Percentiles rank a stretch among this genome's conserved stretches.
These are phyloP conservation scores for Trachymyrmex septentrionalis DNA, from an alignment of 1,140 invertebrate species.

Conservation along the genomic window DNA sequence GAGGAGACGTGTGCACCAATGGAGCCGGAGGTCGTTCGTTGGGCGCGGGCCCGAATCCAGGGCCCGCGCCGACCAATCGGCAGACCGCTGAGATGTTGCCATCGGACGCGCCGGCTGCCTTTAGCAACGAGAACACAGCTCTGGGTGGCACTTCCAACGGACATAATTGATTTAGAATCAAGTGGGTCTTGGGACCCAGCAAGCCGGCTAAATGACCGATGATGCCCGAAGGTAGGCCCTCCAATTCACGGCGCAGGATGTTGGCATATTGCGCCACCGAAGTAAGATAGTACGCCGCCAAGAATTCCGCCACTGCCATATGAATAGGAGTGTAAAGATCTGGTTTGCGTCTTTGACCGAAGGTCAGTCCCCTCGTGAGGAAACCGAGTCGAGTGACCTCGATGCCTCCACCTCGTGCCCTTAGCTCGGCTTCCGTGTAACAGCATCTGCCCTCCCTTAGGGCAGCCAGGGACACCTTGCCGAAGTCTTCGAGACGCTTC, in stretches of 20 bases:
- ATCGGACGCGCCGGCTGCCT: conserved; percentile 86
- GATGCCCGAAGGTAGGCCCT: conserved; percentile 85
- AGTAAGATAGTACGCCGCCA: conserved; percentile 87
- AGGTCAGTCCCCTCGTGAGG: conserved; percentile 82
- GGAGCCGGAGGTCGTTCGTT: conserved; percentile 81
- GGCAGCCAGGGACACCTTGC: conserved; percentile 84
- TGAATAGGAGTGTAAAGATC: conserved; percentile 86
- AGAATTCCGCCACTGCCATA: conserved; percentile 86
- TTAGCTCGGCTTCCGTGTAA: conserved; percentile 85
- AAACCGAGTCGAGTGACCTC: conserved; percentile 85
- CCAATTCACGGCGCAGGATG: conserved; percentile 86
- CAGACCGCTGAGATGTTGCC: conserved; percentile 86
- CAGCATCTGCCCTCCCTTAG: conserved; percentile 85
- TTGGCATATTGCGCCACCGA: conserved; percentile 87
- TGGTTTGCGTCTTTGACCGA: conserved; percentile 80
- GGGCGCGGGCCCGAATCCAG: conserved; percentile 79
- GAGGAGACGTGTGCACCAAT: conserved; percentile 83
- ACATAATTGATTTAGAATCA: conserved; percentile 85
- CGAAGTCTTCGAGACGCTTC: conserved; percentile 86
- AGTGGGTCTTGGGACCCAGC: conserved; percentile 85
- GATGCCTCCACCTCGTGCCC: conserved; percentile 80
- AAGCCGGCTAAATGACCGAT: conserved; percentile 86
- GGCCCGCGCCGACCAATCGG: conserved; percentile 82
- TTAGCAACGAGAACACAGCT: conserved; percentile 86
- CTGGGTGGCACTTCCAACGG: conserved; percentile 86